Base-by-base conservation (phyloP, 2,888 invertebrate species). In the Caenorhabditis imperialis region DNA sequence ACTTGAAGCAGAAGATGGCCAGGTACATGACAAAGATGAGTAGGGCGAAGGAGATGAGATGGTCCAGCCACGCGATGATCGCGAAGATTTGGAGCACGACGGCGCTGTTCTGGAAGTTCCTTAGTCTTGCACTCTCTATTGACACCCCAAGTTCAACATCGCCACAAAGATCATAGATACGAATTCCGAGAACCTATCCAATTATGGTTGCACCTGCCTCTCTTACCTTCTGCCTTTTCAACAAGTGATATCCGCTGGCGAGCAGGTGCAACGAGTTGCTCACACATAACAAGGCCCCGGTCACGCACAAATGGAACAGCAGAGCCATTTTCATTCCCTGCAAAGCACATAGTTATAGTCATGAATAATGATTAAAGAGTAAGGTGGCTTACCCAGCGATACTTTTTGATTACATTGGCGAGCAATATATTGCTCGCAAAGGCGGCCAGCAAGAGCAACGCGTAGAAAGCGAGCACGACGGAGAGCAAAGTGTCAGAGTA, bases 271-370 rank as follows among this genome's bases (percentile, higher is more conserved):
- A 54, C 20, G 63, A 27, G 23, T 67, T 75, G 30, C 60, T 63
- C 18, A 75, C 23, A 45, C 60, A 60, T n/a, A 75, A 20, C 14
- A 75, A 51, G 14, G 70, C 50, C 1, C 75, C 75, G 35, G 58
- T 58, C 42, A 75, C 44, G 40, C 75, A 75, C 18, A 75, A 44
- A 44, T 70, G 63, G 51, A 70, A 75, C 14, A 75, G 37, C 44
- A 75, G 8, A 37, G 70, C 75, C 58, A 63, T 50, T 54, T 75
- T 75, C 63, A 75, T 69, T n/a, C 75, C 75, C 73, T 74, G 54
- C 14, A 65, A 72, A 16, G 12, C 20, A 3, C 23, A 20, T 12
- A 14, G 16, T 10, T 30, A 10, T 30, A 7, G 30, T 30, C 30
- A 30, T 30, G 30, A 10, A 6, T 7, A 30, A 30, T 30, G 30